Percentiles rank a stretch among this genome's conserved stretches.
These are phyloP conservation scores for Melinaea marsaeus DNA, from an alignment of 2,888 invertebrate genomes.

Conservation along the genomic window DNA sequence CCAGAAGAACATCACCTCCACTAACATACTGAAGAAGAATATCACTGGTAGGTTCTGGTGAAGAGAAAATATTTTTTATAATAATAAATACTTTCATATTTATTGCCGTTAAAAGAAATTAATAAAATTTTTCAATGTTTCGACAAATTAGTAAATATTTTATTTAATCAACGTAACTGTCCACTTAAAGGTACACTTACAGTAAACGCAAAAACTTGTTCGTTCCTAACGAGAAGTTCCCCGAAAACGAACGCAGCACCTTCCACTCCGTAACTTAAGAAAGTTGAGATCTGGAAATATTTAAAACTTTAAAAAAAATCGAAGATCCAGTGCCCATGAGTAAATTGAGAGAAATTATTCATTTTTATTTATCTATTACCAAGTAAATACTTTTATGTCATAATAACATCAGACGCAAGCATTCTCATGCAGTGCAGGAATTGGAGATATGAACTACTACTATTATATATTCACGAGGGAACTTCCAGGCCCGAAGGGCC, in stretches of 20 bases:
- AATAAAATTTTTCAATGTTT: too few relatives aligned
- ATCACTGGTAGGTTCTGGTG: slow-evolving; percentile 89
- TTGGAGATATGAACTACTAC: too few relatives aligned
- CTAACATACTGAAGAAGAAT: slow-evolving; percentile 94
- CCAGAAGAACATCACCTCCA: slow-evolving; percentile 92
- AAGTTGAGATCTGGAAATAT: slow-evolving; percentile 77
- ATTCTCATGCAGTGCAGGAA: too few relatives aligned
- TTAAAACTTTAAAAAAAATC: not conserved
- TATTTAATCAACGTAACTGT: too few relatives aligned
- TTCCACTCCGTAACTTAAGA: slow-evolving; percentile 86
- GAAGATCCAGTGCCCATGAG: not conserved
- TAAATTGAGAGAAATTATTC: not conserved
- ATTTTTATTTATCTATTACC: too few relatives aligned
- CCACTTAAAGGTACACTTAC: slow-evolving; percentile 68
- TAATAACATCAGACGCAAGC: too few relatives aligned
- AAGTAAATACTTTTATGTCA: too few relatives aligned
- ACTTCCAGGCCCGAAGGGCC: too few relatives aligned
- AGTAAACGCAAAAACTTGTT: slow-evolving; percentile 89
- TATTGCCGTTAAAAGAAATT: slow-evolving; percentile 1
- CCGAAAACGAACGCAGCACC: slow-evolving; percentile 94
- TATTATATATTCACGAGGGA: too few relatives aligned
- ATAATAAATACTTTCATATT: too few relatives aligned
- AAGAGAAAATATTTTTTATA: too few relatives aligned
- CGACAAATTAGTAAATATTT: too few relatives aligned
- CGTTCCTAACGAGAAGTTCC: slow-evolving; percentile 75